Percentiles rank a stretch among this genome's conserved stretches.
Evolutionary conservation across 1,140 invertebrate genomes (phyloP).

Genomic region (Drosophila jambulina): DNA sequence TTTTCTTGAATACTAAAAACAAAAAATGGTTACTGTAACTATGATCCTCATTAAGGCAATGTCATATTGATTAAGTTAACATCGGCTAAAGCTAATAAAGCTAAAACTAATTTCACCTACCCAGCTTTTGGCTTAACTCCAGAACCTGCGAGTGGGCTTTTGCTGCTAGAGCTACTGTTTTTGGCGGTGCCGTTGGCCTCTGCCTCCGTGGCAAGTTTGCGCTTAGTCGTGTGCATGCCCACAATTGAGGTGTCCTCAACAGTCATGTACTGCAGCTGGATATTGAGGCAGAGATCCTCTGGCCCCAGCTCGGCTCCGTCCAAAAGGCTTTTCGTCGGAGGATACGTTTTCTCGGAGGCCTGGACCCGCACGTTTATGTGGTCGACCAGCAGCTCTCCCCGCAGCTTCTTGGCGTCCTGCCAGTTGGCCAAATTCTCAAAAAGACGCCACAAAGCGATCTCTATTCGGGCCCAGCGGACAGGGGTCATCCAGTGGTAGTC

Average conservation of each 20-base stretch:
- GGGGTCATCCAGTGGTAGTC: conserved; percentile 67
- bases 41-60: not conserved
- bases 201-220: conserved; percentile 15
- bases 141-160: not conserved
- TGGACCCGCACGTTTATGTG: conserved; percentile 49
- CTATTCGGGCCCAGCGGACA: conserved; percentile 45
- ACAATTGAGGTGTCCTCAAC: conserved; percentile 20
- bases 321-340: conserved; percentile 7
- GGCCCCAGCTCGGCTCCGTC: not conserved
- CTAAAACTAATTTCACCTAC: not conserved
- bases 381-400: conserved; percentile 42
- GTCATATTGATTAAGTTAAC: no score
- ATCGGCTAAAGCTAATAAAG: no score
- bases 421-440: conserved; percentile 25
- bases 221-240: conserved; percentile 5
- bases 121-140: conserved; percentile 1
- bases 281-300: conserved; percentile 28
- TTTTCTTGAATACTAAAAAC: not conserved
- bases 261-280: conserved; percentile 43
- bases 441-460: conserved; percentile 31
- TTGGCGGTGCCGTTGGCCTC: conserved; percentile 1
- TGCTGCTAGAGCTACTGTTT: not conserved
- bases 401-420: conserved; percentile 30
- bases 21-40: not conserved
- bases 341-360: conserved; percentile 6